phyloP scores from a whole-genome alignment of 92 coral and sea anemone genomes.

The Zoanthus sansibaricus region DNA sequence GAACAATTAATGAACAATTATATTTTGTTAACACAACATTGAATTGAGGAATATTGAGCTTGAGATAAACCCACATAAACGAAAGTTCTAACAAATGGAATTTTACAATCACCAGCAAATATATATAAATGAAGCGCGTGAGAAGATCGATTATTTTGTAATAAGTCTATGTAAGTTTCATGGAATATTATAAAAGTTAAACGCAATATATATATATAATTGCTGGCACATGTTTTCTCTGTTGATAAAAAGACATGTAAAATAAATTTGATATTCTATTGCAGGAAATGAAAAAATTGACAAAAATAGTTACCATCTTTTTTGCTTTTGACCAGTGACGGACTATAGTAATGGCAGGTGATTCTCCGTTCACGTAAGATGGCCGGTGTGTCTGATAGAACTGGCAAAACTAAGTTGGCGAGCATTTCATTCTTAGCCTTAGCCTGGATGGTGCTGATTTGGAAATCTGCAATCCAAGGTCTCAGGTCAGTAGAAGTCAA shows the following conservation, averaged over 20 bases:
- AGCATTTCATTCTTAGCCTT: constrained; percentile 97
- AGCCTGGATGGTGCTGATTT: constrained; percentile 79
- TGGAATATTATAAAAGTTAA: too few relatives aligned
- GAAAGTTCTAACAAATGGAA: too few relatives aligned
- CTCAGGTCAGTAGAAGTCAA: background rate
- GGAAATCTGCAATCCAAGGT: constrained; percentile 68
- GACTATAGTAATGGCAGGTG: constrained; percentile 79
- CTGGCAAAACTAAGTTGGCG: constrained; percentile 92
- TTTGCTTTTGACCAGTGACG: constrained; percentile 73
- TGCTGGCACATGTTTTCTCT: too few relatives aligned
- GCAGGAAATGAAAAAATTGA: background rate
- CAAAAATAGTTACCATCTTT: constrained; percentile 78
- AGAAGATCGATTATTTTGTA: too few relatives aligned
- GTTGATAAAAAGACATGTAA: background rate
- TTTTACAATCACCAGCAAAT: too few relatives aligned
- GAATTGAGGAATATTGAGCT: too few relatives aligned
- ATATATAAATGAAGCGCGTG: too few relatives aligned
- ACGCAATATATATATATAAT: too few relatives aligned
- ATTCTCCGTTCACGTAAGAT: constrained; percentile 76
- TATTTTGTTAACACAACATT: too few relatives aligned
- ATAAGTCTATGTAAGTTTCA: too few relatives aligned
- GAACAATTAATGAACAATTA: too few relatives aligned
- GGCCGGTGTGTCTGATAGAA: constrained; percentile 65
- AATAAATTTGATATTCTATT: background rate
- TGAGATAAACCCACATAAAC: too few relatives aligned